Evolutionary conservation across 2,888 invertebrate genomes (phyloP), one percentile per base, ranked within the genome.

Genomic region (Chymomyza amoena): DNA sequence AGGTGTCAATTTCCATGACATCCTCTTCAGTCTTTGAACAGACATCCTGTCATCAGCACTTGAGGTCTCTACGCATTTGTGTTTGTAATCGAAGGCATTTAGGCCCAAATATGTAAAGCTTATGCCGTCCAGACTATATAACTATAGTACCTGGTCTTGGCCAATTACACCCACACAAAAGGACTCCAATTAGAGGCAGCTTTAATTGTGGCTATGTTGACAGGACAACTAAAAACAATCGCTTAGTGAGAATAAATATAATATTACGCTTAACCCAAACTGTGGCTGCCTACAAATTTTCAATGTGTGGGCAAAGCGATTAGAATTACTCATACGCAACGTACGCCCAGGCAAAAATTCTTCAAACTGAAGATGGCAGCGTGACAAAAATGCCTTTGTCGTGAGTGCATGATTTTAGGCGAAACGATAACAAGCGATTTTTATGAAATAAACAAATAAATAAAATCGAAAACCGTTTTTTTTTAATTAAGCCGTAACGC

Each of bases 321-420:
- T 57, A 64, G 10, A 61, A 73, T 69, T 81, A 70, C 69, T 65
- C 62, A 67, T 74, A 62, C 70, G 79, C 66, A 74, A 66, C 64
- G 69, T 54, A 51, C 70, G 59, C 57, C 68, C 67, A 60, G 1
- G 13, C 39, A 45, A 45, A 45, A 45, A 45, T 13, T 13, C 13
- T 6, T 4, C 2, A 1, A 4, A 3, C 2, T 45, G 0, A 13
- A 13, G 39, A 45, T 15, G 39, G 39, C 39, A 45, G 13, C 39
- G 39, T 45, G 0, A 45, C 4, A 32, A 7, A 32, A 32, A 32
- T 4, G 1, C 6, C 32, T 32, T 7, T 7, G 7, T 32, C 7
- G 9, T 32, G 32, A 32, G 6, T 3, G 1, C 6, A 32, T 7
- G 7, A 32, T 25, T 25, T 25, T 25, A 3, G 7, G 32, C 9